A percentile compares a stretch with the other conserved stretches of the same genome.
phyloP scores from a whole-genome alignment of 2,113 vertebrate genomes.

The Piprites chloris region DNA sequence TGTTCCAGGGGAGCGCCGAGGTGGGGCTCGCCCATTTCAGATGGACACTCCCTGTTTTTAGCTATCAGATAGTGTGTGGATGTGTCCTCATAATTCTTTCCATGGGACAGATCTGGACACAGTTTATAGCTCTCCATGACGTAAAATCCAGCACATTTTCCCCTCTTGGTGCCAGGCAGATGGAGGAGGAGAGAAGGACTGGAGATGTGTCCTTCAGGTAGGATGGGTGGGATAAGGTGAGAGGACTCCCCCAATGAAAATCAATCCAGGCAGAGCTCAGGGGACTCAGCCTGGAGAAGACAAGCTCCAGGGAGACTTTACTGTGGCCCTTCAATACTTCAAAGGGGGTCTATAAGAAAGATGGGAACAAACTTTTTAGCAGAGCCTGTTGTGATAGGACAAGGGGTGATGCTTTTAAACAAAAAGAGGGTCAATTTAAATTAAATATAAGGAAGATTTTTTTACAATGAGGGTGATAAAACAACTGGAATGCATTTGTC shows the following conservation, averaged over 20 bases:
- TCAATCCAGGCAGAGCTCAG: neutral
- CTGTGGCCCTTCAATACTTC: neutral
- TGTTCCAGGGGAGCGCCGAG: fast-evolving
- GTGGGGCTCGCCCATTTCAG: neutral
- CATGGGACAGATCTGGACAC: neutral
- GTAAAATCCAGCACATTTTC: neutral
- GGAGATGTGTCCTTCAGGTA: neutral
- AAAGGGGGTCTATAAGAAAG: neutral
- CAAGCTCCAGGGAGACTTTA: neutral
- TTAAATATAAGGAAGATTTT: neutral
- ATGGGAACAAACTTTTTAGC: neutral
- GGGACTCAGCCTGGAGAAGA: neutral
- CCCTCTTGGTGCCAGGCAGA: neutral
- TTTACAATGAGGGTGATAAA: neutral
- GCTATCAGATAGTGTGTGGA: neutral
- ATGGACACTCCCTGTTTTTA: slow-evolving; percentile 3
- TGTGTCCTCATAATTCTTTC: neutral
- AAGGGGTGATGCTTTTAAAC: neutral
- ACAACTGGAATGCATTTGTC: neutral
- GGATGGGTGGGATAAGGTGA: neutral
- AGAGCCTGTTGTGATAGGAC: neutral
- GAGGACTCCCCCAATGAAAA: neutral
- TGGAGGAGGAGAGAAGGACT: neutral
- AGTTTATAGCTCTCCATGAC: neutral
- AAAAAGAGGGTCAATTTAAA: neutral